Evolutionary conservation across 2,797 vertebrate genomes (phyloP), one percentile per base, ranked within the genome.

Genomic region (Sphenopsis melanotis): DNA sequence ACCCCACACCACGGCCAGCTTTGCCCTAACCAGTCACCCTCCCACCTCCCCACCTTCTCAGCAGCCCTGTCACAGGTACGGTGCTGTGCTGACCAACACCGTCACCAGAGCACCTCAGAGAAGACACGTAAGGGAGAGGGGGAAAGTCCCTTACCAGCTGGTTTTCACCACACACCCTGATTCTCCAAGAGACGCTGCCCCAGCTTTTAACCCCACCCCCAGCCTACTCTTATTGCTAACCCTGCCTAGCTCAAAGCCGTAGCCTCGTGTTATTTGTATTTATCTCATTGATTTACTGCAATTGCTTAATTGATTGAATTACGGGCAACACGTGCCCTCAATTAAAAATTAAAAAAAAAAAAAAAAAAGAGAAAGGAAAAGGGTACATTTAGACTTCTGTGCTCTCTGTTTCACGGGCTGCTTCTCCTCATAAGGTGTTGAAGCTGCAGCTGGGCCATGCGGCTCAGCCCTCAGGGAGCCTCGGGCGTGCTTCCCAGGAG

Each of bases 61-160:
- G 14, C 41, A 36, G 55, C 37, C 60, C 64, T 26, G 7, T 42
- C 9, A 2, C 9, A 29, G 55, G 69, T 32, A 18, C 17, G 3
- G n/a, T 2, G 1, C 21, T 24, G 6, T 11, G 6, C 57, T 30
- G 9, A 20, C 19, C 15, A 3, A 2, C 26, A 22, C 22, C 34
- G 10, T 6, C 63, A 9, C 76, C 52, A 11, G 4, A 0, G 24
- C 2, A 6, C 42, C n/a, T 41, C 16, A 12, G 5, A 3, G 41
- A 41, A 79, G 2, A 24, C 24, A 27, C 4, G 3, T 8, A 11
- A 39, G 3, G 7, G 22, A 24, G 2, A 37, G 2, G 3, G 1
- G 2, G 1, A 42, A 53, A 46, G 23, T 0, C n/a, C 46, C 44
- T 57, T n/a, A 36, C 5, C 13, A 19, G 7, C 1, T 76, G 7